Evolutionary conservation across 2,113 vertebrate genomes (phyloP).

Genomic region (Antigone vipio): DNA sequence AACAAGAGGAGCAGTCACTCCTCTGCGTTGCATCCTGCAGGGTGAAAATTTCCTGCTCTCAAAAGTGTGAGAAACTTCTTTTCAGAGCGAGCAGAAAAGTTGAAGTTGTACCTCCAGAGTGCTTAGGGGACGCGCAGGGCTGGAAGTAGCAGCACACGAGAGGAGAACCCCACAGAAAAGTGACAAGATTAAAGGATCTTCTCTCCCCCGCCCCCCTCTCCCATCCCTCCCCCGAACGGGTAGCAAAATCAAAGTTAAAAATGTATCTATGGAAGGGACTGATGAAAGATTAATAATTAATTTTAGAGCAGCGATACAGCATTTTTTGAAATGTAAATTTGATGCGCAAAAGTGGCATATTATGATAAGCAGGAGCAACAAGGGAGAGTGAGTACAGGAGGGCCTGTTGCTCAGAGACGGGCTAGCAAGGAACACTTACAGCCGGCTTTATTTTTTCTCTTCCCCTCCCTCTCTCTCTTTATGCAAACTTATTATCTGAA

Average conservation of each 20-base stretch:
- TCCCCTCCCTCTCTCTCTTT: slow-evolving; percentile 36
- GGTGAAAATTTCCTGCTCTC: slow-evolving; percentile 5
- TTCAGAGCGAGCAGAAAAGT: neutral
- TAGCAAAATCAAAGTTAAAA: slow-evolving; percentile 76
- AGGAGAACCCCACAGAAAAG: slow-evolving; percentile 55
- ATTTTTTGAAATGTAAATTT: slow-evolving; percentile 79
- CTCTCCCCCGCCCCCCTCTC: slow-evolving; percentile 35
- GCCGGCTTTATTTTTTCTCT: neutral
- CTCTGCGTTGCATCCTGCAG: neutral
- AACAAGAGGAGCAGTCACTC: neutral
- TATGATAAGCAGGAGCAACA: slow-evolving; percentile 69
- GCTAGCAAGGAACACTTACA: slow-evolving; percentile 38
- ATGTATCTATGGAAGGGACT: slow-evolving; percentile 69
- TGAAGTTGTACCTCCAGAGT: neutral
- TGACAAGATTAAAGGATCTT: slow-evolving; percentile 69
- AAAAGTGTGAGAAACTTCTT: slow-evolving; percentile 1
- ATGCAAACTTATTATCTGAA: slow-evolving; percentile 64
- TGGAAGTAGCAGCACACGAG: slow-evolving; percentile 20
- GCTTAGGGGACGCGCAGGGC: neutral
- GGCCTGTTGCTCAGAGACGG: slow-evolving; percentile 62
- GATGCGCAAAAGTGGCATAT: slow-evolving; percentile 65
- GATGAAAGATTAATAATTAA: slow-evolving; percentile 78
- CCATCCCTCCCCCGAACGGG: slow-evolving; percentile 31
- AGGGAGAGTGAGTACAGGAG: slow-evolving; percentile 35
- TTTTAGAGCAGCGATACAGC: slow-evolving; percentile 66